Evolutionary conservation across 1,140 invertebrate genomes (phyloP).

Genomic region (Drosophila nasuta): DNA sequence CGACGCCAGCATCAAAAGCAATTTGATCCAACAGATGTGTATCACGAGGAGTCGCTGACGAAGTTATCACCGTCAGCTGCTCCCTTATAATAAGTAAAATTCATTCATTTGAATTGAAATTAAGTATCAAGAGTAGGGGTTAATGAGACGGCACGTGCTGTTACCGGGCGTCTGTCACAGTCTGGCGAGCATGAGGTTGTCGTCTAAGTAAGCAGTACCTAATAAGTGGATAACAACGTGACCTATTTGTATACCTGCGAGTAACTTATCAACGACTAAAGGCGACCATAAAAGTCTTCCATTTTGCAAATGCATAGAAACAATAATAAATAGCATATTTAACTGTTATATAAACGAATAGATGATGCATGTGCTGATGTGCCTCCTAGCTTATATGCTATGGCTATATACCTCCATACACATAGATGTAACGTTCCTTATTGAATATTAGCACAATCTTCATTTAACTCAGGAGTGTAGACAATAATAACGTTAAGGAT

Average conservation of each 20-base stretch:
- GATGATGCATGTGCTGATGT: slow-evolving; percentile 40
- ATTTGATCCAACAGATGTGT: background rate
- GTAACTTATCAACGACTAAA: slow-evolving; percentile 32
- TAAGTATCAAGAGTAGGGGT: slow-evolving; percentile 24
- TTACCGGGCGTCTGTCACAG: slow-evolving; percentile 19
- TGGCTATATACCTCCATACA: slow-evolving; percentile 13
- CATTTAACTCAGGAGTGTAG: slow-evolving; percentile 17
- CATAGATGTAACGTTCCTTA: slow-evolving; percentile 1
- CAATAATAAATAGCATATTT: slow-evolving; percentile 17
- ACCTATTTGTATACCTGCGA: slow-evolving; percentile 78
- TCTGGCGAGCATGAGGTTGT: slow-evolving; percentile 12
- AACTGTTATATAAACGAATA: slow-evolving; percentile 39
- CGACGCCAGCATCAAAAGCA: slow-evolving; percentile 42
- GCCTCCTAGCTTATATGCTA: slow-evolving; percentile 48
- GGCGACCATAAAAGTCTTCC: slow-evolving; percentile 65
- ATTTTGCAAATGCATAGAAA: slow-evolving; percentile 57
- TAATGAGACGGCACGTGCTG: background rate
- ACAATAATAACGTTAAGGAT: slow-evolving; percentile 32
- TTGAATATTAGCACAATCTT: slow-evolving; percentile 9
- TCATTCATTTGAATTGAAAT: slow-evolving; percentile 38
- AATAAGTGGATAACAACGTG: slow-evolving; percentile 69
- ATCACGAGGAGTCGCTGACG: slow-evolving; percentile 56
- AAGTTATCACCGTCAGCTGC: slow-evolving; percentile 47
- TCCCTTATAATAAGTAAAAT: slow-evolving; percentile 29
- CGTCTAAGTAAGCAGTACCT: slow-evolving; percentile 53